Conservation (phyloP, 2,797 vertebrate genomes). For the Erethizon dorsatum region DNA sequence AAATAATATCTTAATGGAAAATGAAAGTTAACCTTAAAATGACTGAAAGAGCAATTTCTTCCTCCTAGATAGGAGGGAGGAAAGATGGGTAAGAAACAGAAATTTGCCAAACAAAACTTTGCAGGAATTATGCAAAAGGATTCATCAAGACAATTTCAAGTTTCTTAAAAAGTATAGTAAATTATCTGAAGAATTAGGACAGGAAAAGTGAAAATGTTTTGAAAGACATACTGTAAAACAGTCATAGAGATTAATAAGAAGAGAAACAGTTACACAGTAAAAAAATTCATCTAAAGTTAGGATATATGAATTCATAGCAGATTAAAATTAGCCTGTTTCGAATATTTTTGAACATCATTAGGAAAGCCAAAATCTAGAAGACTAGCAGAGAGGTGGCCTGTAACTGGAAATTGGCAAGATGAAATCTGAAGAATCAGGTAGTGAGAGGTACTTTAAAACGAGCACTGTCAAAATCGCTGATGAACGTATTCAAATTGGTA, state of each 20-base stretch:
- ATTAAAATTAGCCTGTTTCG: neutral
- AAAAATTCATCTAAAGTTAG: slow-evolving; percentile 48
- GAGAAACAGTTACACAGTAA: neutral
- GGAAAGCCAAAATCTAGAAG: slow-evolving; percentile 2
- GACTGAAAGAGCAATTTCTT: slow-evolving; percentile 30
- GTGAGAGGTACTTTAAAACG: neutral
- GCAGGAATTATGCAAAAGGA: neutral
- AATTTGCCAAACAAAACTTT: neutral
- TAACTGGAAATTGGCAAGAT: neutral
- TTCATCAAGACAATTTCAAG: slow-evolving; percentile 8
- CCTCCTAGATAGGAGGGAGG: neutral
- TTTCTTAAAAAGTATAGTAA: slow-evolving; percentile 5
- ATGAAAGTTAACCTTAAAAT: neutral
- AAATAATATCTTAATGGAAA: neutral
- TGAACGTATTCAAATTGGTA: neutral
- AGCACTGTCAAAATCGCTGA: neutral
- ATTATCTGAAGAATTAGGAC: neutral
- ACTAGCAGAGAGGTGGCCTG: neutral
- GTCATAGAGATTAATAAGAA: neutral
- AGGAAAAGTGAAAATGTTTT: neutral
- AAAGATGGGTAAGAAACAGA: neutral
- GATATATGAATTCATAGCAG: neutral
- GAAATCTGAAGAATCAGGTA: neutral
- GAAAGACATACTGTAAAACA: slow-evolving; percentile 6
- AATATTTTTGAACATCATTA: slow-evolving; percentile 19